phyloP scores from a whole-genome alignment of 2,113 vertebrate species.

The Xiphophorus hellerii region DNA sequence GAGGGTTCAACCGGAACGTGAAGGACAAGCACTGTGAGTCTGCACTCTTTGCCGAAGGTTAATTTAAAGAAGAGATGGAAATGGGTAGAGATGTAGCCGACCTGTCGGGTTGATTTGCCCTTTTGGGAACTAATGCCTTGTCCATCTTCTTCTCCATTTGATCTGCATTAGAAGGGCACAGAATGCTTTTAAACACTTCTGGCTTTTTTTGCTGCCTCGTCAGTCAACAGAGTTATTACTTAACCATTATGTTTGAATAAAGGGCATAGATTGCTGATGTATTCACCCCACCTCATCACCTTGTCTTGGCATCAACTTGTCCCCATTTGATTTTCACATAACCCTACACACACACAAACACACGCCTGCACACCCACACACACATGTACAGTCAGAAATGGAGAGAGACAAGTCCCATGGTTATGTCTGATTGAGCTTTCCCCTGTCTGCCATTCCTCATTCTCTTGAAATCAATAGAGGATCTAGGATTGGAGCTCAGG shows the following conservation, averaged over 20 bases:
- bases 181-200: conserved; percentile 51
- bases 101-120: conserved; percentile 74
- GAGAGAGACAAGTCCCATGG: conserved; percentile 54
- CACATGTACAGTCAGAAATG: conserved; percentile 7
- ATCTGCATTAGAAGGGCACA: conserved; percentile 32
- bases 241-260: conserved; percentile 64
- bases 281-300: conserved; percentile 55
- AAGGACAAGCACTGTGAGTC: conserved; percentile 31
- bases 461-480: conserved; percentile 79
- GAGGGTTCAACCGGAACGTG: conserved; percentile 1
- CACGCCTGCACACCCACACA: conserved; percentile 1
- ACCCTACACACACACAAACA: conserved; percentile 3
- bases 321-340: conserved; percentile 52
- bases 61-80: conserved; percentile 68
- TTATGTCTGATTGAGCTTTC: conserved; percentile 80
- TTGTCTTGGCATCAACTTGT: conserved; percentile 47
- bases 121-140: conserved; percentile 54
- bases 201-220: conserved; percentile 34
- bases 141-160: conserved; percentile 46
- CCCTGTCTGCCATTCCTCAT: conserved; percentile 81
- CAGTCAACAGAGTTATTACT: conserved; percentile 52
- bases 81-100: conserved; percentile 52
- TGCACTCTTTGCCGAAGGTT: conserved; percentile 62
- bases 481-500: conserved; percentile 74
- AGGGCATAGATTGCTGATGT: conserved; percentile 52